Conservation (phyloP, 2,888 invertebrate species). For the Euplagia quadripunctaria region DNA sequence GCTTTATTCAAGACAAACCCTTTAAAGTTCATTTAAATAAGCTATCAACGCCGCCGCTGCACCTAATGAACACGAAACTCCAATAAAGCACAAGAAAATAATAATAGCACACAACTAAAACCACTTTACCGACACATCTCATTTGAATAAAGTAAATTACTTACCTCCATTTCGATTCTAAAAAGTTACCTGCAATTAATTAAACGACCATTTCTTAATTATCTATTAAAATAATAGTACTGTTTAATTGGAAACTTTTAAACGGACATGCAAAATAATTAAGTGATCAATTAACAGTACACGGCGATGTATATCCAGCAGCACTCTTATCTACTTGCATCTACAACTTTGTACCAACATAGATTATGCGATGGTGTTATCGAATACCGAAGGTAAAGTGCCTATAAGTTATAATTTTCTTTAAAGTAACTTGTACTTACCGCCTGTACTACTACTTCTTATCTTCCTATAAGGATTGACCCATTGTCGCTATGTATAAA, state of each 20-base stretch:
- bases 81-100: conserved; percentile 84
- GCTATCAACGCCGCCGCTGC: conserved; percentile 70
- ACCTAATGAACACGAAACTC: conserved; percentile 81
- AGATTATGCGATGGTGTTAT: conserved; percentile 54
- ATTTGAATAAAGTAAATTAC: conserved; percentile 86
- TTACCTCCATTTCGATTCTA: conserved; percentile 66
- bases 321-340: conserved; percentile 69
- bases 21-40: conserved; percentile 80
- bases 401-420: conserved; percentile 29
- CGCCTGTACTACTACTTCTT: neutral
- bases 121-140: conserved; percentile 79
- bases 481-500: neutral
- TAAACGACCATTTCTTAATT: conserved; percentile 83
- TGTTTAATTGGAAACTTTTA: conserved; percentile 82
- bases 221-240: conserved; percentile 83
- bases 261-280: conserved; percentile 84
- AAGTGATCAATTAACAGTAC: conserved; percentile 84
- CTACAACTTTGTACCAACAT: conserved; percentile 70
- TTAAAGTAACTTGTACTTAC: neutral
- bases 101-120: conserved; percentile 84
- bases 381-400: conserved; percentile 26
- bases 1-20: conserved; percentile 62
- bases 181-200: conserved; percentile 81
- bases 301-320: conserved; percentile 73
- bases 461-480: neutral